A percentile compares a stretch with the other conserved stretches of the same genome.
phyloP scores from a whole-genome alignment of 2,888 invertebrate genomes.

The Sclerodermus sp. region DNA sequence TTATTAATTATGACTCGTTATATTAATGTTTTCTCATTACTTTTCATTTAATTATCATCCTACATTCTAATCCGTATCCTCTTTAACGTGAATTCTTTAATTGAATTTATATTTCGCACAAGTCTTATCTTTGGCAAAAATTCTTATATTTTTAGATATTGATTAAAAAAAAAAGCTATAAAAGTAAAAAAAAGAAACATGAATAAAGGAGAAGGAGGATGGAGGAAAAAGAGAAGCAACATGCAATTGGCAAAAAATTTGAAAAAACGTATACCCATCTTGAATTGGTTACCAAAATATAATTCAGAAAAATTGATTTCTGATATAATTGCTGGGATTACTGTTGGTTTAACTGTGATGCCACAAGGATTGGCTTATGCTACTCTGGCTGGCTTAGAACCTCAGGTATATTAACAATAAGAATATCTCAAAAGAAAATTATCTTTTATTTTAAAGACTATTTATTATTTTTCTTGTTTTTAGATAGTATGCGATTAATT shows the following conservation, averaged over 20 bases:
- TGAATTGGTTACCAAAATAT: conserved; percentile 77
- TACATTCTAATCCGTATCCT: no score
- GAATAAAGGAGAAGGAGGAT: no score
- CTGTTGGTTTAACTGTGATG: conserved; percentile 90
- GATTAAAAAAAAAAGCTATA: no score
- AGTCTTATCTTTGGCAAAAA: no score
- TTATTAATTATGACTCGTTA: no score
- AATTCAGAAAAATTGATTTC: conserved; percentile 75
- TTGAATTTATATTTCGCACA: no score
- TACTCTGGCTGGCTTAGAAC: conserved; percentile 82
- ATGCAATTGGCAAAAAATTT: conserved; percentile 33
- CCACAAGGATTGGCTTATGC: conserved; percentile 94
- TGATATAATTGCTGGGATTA: conserved; percentile 88
- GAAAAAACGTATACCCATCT: conserved; percentile 65
- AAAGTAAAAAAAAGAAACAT: no score
- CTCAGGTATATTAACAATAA: conserved; percentile 64
- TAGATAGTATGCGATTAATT: neutral
- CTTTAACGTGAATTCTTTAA: no score
- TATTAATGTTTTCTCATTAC: neutral
- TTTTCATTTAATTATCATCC: neutral
- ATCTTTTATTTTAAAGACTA: conserved; percentile 5
- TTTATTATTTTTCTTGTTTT: conserved; percentile 7
- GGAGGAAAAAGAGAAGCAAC: conserved; percentile 6
- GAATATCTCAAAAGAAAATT: no score
- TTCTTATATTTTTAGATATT: no score